Conservation (phyloP, 2,113 vertebrate genomes). For the Rhinolophus ferrumequinum region DNA sequence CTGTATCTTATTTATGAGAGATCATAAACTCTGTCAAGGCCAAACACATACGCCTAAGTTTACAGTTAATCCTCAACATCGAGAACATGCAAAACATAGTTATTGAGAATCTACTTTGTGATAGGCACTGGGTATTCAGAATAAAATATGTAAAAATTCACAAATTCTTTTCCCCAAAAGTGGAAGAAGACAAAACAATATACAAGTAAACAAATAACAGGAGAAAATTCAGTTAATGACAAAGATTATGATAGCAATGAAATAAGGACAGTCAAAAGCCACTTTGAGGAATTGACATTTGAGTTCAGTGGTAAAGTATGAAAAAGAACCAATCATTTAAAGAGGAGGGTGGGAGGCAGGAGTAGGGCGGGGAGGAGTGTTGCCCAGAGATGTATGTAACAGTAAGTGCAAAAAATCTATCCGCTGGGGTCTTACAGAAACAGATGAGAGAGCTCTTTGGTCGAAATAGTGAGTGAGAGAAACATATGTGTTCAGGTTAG, state of each 20-base stretch:
- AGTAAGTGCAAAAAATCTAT: neutral
- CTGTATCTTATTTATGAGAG: neutral
- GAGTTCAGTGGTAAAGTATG: neutral
- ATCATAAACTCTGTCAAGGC: neutral
- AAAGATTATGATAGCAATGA: neutral
- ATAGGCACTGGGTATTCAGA: neutral
- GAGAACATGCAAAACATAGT: neutral
- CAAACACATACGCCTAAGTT: neutral
- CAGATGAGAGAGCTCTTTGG: neutral
- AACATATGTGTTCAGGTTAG: neutral
- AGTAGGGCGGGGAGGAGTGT: rapidly evolving
- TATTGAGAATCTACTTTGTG: neutral
- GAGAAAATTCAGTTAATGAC: neutral
- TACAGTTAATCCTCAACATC: neutral
- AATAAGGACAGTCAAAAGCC: neutral
- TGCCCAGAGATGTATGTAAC: neutral
- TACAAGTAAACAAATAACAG: neutral
- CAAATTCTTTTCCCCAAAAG: neutral
- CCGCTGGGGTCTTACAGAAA: neutral
- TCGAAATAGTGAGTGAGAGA: neutral
- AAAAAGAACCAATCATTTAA: neutral
- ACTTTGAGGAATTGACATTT: neutral
- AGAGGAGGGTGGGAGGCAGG: neutral
- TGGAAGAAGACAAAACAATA: neutral
- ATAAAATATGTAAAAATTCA: neutral